Conservation (phyloP, 2,888 invertebrate species). For the Apodemia mormo region DNA sequence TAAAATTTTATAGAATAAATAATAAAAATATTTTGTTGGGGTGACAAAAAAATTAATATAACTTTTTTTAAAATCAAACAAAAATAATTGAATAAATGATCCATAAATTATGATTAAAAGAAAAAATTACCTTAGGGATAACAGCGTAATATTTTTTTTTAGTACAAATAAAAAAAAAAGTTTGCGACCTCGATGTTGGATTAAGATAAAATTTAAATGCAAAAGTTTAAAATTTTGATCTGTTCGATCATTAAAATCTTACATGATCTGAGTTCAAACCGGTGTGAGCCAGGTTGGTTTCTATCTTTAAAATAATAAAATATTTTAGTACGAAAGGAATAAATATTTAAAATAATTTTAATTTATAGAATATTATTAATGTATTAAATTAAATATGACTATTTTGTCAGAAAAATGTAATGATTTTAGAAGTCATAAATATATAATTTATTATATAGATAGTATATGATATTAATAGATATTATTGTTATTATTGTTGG, state of each 20-base stretch:
- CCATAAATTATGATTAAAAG: conserved; percentile 83
- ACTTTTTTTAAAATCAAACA: conserved; percentile 72
- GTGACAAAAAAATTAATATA: conserved; percentile 83
- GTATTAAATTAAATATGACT: conserved; percentile 47
- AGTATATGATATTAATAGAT: conserved; percentile 55
- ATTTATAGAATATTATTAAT: conserved; percentile 56
- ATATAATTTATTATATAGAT: conserved; percentile 69
- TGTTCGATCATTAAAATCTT: conserved; percentile 92
- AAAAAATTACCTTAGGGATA: conserved; percentile 92
- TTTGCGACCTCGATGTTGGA: conserved; percentile 95
- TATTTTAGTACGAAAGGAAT: conserved; percentile 92
- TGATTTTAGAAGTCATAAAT: conserved; percentile 86
- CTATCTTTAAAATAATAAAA: conserved; percentile 84
- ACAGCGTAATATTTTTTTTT: conserved; percentile 90
- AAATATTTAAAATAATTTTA: conserved; percentile 80
- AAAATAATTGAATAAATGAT: conserved; percentile 74
- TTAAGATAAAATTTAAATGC: conserved; percentile 86
- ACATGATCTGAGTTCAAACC: conserved; percentile 95
- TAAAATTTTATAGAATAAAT: conserved; percentile 51
- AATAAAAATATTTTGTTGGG: conserved; percentile 82
- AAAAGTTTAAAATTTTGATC: conserved; percentile 86
- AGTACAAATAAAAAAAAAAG: conserved; percentile 87
- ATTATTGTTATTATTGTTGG: conserved; percentile 66
- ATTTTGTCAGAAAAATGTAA: conserved; percentile 86
- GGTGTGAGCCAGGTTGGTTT: conserved; percentile 93